Evolutionary conservation across 2,888 invertebrate genomes (phyloP), one percentile per base, ranked within the genome.

Genomic region (Drosophila formosana): DNA sequence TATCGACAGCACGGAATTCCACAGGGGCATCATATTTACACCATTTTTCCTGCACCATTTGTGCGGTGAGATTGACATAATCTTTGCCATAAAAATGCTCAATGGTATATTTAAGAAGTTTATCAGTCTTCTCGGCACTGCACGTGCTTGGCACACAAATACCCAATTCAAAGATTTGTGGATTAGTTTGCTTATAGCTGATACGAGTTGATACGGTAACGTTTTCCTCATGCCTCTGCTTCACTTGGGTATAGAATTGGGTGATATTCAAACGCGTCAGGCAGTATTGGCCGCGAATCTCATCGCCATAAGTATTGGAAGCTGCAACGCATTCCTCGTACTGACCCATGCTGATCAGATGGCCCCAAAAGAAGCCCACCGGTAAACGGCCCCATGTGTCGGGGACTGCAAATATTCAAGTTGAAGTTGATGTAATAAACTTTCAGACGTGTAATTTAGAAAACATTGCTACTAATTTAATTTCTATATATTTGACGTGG

Each of bases 301-400:
- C 76, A 23, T 86, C 77, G 11, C 80, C 79, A 4, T 80, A 80
- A 6, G 81, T 72, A 5, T 75, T 75, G 0, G 81, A 66, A 3
- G 93, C 90, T 2, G 86, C 87, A 47, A 93, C 79, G 63, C 93
- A 93, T 76, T 93, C 91, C 73, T 93, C 93, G 71, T 91, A 93
- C 62, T 91, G 91, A 4, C 93, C 93, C 71, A 93, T 89, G 61
- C 93, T 92, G 45, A 91, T 89, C 13, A 90, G 72, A 74, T 93
- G 92, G 4, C 93, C 93, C 80, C 82, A 88, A 32, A 93, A 80
- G 8, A 93, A 72, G 37, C 93, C 93, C 3, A 93, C 71, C 3
- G 93, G 93, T 28, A 92, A 45, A 66, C 93, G 93, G 11, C 93
- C 93, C 88, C 92, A 92, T 43, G 93, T 87, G 75, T 93, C 93